phyloP scores from a whole-genome alignment of 2,113 vertebrate genomes.

The Malurus cyaneus region DNA sequence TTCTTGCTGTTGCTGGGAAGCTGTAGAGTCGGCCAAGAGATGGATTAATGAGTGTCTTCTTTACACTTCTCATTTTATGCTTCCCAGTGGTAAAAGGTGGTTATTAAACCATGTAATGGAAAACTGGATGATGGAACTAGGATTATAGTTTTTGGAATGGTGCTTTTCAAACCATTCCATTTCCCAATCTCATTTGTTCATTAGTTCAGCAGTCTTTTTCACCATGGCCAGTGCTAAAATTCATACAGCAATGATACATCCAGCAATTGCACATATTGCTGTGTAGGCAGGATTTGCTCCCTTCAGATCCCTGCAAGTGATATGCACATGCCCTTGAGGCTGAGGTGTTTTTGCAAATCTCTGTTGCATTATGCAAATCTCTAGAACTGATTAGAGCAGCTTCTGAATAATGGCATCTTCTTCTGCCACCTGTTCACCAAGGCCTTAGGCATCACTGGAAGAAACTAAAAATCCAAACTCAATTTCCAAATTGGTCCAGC shows the following conservation, averaged over 20 bases:
- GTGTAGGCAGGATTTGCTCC: background rate
- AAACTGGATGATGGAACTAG: slow-evolving; percentile 15
- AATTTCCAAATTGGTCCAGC: background rate
- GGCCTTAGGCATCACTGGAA: background rate
- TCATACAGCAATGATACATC: slow-evolving; percentile 6
- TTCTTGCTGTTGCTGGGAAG: background rate
- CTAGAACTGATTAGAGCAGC: background rate
- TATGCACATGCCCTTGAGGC: slow-evolving; percentile 1
- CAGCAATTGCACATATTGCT: background rate
- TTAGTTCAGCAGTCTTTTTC: background rate
- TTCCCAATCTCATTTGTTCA: background rate
- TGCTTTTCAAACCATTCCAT: background rate
- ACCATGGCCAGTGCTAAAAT: background rate
- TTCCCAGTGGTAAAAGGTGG: background rate
- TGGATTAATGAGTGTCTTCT: background rate
- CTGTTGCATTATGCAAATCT: slow-evolving; percentile 2
- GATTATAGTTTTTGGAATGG: background rate
- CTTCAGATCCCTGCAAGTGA: slow-evolving; percentile 10
- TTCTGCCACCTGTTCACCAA: background rate
- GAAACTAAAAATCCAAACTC: background rate
- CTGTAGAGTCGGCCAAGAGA: background rate
- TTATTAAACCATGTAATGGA: slow-evolving; percentile 8
- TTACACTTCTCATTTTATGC: slow-evolving; percentile 2
- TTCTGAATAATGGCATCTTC: background rate
- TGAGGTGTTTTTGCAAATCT: background rate